These are phyloP conservation scores for Noctua janthe DNA, from an alignment of 2,888 invertebrate species.

Conservation along the genomic window DNA sequence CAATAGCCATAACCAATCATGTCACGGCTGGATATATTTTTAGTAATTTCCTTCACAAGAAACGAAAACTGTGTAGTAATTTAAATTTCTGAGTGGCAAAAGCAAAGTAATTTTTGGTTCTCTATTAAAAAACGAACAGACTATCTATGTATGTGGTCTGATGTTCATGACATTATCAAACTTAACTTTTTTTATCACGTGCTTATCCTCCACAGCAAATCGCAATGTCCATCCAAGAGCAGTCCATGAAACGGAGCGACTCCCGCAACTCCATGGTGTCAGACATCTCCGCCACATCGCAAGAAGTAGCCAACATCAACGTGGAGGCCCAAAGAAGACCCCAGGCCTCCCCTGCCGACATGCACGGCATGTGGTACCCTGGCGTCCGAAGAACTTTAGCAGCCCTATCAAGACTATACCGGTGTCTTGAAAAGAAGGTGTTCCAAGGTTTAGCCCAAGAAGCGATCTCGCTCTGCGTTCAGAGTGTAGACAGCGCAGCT, in stretches of 20 bases:
- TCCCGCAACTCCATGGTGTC: slow-evolving; percentile 93
- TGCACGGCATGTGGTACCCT: slow-evolving; percentile 99
- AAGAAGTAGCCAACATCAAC: slow-evolving; percentile 93
- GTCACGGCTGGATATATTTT: too few species aligned
- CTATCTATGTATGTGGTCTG: neutral
- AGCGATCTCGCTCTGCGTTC: slow-evolving; percentile 97
- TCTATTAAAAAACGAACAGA: neutral
- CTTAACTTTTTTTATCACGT: neutral
- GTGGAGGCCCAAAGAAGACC: slow-evolving; percentile 82
- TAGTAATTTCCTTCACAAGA: too few species aligned
- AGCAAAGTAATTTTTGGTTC: neutral
- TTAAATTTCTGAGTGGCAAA: neutral
- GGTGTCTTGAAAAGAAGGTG: slow-evolving; percentile 98
- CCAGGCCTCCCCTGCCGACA: slow-evolving; percentile 96
- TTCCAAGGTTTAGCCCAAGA: slow-evolving; percentile 99
- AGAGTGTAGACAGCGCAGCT: slow-evolving; percentile 96
- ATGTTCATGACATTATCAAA: neutral
- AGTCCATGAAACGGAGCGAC: slow-evolving; percentile 91
- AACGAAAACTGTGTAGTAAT: neutral
- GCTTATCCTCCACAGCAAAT: slow-evolving; percentile 88
- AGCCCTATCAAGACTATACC: slow-evolving; percentile 95
- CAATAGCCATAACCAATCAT: too few species aligned
- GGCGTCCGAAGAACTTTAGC: slow-evolving; percentile 98
- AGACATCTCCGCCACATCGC: slow-evolving; percentile 92
- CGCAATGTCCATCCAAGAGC: slow-evolving; percentile 91